These are phyloP conservation scores for Laterallus jamaicensis DNA, from an alignment of 2,113 vertebrate species.

Conservation along the genomic window DNA sequence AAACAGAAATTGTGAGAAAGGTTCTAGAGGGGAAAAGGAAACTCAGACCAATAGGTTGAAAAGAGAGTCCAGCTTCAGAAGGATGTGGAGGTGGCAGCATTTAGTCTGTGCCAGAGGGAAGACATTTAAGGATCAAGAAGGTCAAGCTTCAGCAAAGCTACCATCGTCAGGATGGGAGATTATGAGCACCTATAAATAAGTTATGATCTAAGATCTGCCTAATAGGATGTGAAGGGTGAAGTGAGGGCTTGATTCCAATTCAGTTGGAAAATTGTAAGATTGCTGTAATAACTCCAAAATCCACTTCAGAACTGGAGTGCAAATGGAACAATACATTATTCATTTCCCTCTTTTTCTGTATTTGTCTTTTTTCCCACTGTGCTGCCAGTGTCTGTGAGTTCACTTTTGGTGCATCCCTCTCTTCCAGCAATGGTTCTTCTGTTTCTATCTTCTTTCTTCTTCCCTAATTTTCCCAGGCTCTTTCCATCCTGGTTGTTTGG, in stretches of 20 bases:
- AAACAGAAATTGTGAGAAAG: neutral
- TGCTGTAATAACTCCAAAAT: slow-evolving; percentile 24
- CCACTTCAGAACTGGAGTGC: slow-evolving; percentile 4
- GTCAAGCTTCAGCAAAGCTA: neutral
- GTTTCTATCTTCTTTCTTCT: neutral
- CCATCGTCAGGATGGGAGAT: neutral
- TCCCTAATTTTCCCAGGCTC: neutral
- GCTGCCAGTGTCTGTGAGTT: neutral
- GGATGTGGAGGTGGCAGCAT: neutral
- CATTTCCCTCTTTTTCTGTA: slow-evolving; percentile 7
- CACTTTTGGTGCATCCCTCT: neutral
- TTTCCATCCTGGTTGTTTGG: neutral
- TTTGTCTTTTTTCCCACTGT: neutral
- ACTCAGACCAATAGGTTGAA: neutral
- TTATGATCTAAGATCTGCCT: neutral
- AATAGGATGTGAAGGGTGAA: slow-evolving; percentile 48
- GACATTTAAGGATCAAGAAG: neutral
- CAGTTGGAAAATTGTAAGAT: slow-evolving; percentile 32
- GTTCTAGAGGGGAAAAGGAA: neutral
- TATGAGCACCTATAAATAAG: neutral
- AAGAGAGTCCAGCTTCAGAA: neutral
- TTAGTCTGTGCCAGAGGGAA: neutral
- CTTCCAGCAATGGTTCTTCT: neutral
- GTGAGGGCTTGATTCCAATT: slow-evolving; percentile 15
- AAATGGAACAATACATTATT: slow-evolving; percentile 33